A percentile compares a stretch with the other conserved stretches of the same genome.
Conservation (phyloP, 2,113 vertebrate genomes). For the Corythornis cristatus region DNA sequence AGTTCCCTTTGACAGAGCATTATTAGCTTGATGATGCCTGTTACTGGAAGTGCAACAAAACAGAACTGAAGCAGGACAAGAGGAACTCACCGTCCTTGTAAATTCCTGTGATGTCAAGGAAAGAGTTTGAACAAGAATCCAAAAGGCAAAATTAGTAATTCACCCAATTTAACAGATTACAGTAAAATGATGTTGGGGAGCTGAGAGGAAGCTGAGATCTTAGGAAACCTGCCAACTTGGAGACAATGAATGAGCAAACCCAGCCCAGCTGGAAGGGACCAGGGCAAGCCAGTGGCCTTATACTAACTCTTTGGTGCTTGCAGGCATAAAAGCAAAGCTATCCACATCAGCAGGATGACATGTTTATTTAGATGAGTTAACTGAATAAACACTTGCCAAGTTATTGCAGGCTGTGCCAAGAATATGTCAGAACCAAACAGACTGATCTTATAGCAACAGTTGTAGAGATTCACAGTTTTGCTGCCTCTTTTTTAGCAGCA, state of each 20-base stretch:
- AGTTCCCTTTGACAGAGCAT: background rate
- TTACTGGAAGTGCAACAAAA: background rate
- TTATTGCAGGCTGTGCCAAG: constrained; percentile 22
- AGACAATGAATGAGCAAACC: constrained; percentile 20
- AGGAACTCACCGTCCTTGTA: background rate
- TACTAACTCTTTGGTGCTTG: background rate
- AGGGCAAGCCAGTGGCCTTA: background rate
- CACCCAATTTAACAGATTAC: background rate
- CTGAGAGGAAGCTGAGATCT: background rate
- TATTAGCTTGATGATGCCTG: background rate
- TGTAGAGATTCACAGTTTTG: background rate
- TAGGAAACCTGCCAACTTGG: background rate
- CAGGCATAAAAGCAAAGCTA: constrained; percentile 2
- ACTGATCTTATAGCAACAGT: background rate
- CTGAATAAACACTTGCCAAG: constrained; percentile 52
- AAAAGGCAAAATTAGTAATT: background rate
- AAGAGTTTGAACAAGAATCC: background rate
- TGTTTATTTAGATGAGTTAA: constrained; percentile 58
- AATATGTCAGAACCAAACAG: constrained; percentile 21
- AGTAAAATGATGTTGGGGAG: background rate
- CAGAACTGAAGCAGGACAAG: background rate
- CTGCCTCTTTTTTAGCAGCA: background rate
- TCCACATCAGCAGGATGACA: constrained; percentile 23
- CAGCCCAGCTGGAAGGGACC: background rate
- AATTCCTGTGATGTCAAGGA: background rate